A percentile compares a stretch with the other conserved stretches of the same genome.
These are phyloP conservation scores for Unio pictorum DNA, from an alignment of 2,888 invertebrate genomes.

Conservation along the genomic window DNA sequence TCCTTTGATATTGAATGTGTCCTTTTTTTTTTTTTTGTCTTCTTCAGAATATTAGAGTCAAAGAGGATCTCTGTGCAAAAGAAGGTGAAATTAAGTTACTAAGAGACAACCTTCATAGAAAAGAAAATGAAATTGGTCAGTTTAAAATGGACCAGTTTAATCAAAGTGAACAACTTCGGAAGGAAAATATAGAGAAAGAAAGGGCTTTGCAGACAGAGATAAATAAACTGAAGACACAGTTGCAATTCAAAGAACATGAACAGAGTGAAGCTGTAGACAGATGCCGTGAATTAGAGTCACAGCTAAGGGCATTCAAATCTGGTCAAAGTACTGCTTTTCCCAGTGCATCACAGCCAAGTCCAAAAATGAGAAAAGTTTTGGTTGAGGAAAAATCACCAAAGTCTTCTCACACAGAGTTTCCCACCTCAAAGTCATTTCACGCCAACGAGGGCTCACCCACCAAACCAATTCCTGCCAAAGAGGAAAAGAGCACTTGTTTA, in stretches of 20 bases:
- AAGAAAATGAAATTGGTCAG: constrained; percentile 43
- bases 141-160: constrained; percentile 42
- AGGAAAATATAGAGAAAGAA: constrained; percentile 44
- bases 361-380: constrained; percentile 10
- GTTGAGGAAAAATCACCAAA: constrained; percentile 15
- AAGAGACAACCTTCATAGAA: constrained; percentile 38
- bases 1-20: no score
- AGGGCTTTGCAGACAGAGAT: constrained; percentile 39
- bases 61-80: constrained; percentile 44
- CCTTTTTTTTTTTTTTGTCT: no score
- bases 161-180: constrained; percentile 31
- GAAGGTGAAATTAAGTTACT: constrained; percentile 54
- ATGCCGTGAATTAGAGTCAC: constrained; percentile 37
- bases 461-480: constrained; percentile 2
- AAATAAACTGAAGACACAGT: constrained; percentile 41
- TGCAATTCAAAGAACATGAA: constrained; percentile 55
- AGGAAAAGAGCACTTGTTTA: no score
- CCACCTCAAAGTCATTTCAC: constrained; percentile 41
- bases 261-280: constrained; percentile 31
- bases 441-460: constrained; percentile 29
- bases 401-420: constrained; percentile 24
- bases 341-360: constrained; percentile 23
- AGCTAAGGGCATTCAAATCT: constrained; percentile 7
- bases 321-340: constrained; percentile 6
- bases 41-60: not conserved